Evolutionary conservation across 2,113 vertebrate genomes (phyloP), one percentile per base, ranked within the genome.

Genomic region (Apteryx mantelli): DNA sequence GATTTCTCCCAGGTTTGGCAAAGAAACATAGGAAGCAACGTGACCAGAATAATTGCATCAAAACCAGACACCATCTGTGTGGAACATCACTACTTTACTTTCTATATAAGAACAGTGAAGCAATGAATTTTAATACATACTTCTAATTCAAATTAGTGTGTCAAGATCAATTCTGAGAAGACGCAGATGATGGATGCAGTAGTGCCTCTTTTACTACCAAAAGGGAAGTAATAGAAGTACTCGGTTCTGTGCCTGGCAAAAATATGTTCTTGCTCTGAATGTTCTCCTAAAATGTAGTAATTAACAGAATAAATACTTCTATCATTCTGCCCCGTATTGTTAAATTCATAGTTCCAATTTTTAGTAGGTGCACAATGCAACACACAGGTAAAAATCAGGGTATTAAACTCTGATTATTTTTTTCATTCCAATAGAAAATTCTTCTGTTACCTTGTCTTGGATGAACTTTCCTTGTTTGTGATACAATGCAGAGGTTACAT

Each of bases 61-160:
- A 91, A 93, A 64, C 64, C 81, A 91, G 88, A 93, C 77, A 86
- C 65, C 91, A 65, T 56, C 82, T 90, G 94, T 91, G 88, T 95
- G 42, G 48, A 78, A 15, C 63, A 56, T 80, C 79, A 75, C 89
- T 96, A 94, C 52, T 61, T 73, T 63, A 63, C 30, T 36, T 77
- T 11, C 36, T 52, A 60, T 55, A 16, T 50, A 56, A 89, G 82
- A 66, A 64, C 32, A 95, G 30, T 30, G 77, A 70, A 91, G 73
- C 65, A 32, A 48, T 34, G 3, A 94, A 86, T 76, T 94, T 83
- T 84, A 21, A 60, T 53, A 83, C 34, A 69, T 94, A 93, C 40
- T 77, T 96, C 73, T 88, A 63, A 89, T 58, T 83, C 50, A 38
- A 88, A 88, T 86, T 77, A 76, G 12, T n/a, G 50, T 42, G 48